Evolutionary conservation across 2,888 invertebrate species (phyloP).

Genomic region (Formica aserva): DNA sequence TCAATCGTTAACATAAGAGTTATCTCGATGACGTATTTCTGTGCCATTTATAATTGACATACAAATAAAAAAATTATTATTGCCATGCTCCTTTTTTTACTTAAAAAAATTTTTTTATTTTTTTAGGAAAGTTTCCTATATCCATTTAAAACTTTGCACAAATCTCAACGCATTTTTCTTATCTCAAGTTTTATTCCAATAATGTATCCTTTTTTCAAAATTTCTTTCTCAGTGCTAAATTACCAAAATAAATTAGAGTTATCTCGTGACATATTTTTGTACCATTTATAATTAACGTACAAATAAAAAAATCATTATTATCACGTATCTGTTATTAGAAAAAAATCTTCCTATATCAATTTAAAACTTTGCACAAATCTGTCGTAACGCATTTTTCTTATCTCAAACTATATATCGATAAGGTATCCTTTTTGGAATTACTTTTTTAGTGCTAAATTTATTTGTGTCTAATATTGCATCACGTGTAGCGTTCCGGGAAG

Average conservation of each 20-base stretch:
- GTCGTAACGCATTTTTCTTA: neutral
- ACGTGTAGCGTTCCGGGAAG: neutral
- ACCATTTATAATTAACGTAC: neutral
- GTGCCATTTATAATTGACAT: neutral
- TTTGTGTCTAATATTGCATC: constrained; percentile 1
- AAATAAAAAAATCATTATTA: neutral
- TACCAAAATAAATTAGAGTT: neutral
- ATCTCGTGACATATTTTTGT: neutral
- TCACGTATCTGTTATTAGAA: neutral
- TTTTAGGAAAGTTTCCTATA: neutral
- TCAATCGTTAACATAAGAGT: neutral
- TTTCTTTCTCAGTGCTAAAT: constrained; percentile 1
- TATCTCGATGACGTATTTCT: neutral
- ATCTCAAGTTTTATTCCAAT: neutral
- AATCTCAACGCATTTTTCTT: neutral
- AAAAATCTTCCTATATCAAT: neutral
- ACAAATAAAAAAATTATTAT: neutral
- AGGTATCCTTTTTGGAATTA: neutral
- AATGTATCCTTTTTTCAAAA: neutral
- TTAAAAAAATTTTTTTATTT: too few relatives aligned
- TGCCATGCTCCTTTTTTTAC: too few relatives aligned
- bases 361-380: neutral
- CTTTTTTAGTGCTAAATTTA: neutral
- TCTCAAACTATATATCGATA: neutral
- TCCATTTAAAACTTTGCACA: neutral